phyloP scores from a whole-genome alignment of 2,113 vertebrate genomes.

The Catharus minimus region DNA sequence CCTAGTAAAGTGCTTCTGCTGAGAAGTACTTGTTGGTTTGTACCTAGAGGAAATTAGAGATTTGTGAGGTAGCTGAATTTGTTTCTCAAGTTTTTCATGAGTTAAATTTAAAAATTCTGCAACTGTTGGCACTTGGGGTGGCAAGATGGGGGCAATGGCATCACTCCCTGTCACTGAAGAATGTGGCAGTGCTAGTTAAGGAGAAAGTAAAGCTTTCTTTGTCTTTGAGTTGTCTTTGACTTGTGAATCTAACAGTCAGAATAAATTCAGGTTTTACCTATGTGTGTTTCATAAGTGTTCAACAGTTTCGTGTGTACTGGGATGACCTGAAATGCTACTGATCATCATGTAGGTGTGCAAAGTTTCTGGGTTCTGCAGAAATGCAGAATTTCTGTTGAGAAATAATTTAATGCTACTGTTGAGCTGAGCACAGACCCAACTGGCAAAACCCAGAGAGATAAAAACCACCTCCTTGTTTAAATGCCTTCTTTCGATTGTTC shows the following conservation, averaged over 20 bases:
- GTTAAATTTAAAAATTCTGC: background rate
- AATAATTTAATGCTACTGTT: background rate
- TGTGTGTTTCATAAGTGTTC: rapidly evolving
- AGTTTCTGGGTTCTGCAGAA: background rate
- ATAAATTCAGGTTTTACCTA: background rate
- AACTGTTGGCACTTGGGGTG: rapidly evolving
- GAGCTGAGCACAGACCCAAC: background rate
- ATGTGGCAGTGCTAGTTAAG: rapidly evolving
- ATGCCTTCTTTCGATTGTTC: rapidly evolving
- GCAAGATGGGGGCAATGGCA: rapidly evolving
- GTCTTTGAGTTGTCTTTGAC: background rate
- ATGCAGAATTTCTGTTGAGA: background rate
- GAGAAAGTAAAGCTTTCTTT: background rate
- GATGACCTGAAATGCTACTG: background rate
- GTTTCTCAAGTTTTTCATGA: background rate
- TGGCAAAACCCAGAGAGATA: background rate
- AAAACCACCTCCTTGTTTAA: background rate
- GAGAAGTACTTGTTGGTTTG: background rate
- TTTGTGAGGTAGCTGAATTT: background rate
- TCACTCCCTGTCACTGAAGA: background rate
- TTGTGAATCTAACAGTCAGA: background rate
- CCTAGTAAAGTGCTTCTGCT: background rate
- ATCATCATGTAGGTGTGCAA: rapidly evolving
- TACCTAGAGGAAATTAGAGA: background rate
- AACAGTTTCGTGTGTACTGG: rapidly evolving